A percentile compares a stretch with the other conserved stretches of the same genome.
phyloP scores from a whole-genome alignment of 2,888 invertebrate species.

The Papilio gigon region DNA sequence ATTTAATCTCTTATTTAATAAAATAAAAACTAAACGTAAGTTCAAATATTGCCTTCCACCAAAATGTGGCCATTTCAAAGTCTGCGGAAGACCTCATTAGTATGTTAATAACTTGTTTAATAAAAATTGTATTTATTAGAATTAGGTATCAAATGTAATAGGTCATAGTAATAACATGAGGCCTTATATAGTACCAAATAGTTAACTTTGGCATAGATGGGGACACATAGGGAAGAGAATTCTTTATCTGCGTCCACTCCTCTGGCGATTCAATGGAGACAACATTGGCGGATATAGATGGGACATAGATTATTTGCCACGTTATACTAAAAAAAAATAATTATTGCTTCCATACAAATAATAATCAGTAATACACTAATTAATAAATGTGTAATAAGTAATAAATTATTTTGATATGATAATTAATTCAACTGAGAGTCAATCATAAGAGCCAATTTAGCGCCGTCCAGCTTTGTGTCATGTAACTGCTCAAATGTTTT shows the following conservation, averaged over 20 bases:
- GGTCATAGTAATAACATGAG: background rate
- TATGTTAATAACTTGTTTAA: background rate
- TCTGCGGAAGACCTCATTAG: constrained; percentile 10
- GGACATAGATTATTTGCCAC: too few species aligned
- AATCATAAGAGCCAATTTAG: background rate
- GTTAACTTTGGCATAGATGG: too few species aligned
- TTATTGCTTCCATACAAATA: background rate
- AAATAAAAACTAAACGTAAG: background rate
- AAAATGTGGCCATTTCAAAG: constrained; percentile 15
- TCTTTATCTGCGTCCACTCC: too few species aligned
- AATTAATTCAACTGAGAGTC: background rate
- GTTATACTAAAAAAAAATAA: too few species aligned
- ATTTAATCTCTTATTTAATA: background rate
- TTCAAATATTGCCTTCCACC: constrained; percentile 17
- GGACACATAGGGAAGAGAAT: too few species aligned
- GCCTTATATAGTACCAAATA: constrained; percentile 10
- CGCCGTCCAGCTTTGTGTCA: constrained; percentile 1
- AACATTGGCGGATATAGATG: too few species aligned
- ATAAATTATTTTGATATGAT: background rate
- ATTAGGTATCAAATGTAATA: background rate
- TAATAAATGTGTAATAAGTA: too few species aligned
- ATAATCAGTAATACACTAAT: background rate
- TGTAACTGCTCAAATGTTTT: background rate
- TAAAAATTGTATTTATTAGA: background rate
- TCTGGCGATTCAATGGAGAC: too few species aligned